phyloP scores from a whole-genome alignment of 2,888 invertebrate genomes.

The Mythimna vitellina region DNA sequence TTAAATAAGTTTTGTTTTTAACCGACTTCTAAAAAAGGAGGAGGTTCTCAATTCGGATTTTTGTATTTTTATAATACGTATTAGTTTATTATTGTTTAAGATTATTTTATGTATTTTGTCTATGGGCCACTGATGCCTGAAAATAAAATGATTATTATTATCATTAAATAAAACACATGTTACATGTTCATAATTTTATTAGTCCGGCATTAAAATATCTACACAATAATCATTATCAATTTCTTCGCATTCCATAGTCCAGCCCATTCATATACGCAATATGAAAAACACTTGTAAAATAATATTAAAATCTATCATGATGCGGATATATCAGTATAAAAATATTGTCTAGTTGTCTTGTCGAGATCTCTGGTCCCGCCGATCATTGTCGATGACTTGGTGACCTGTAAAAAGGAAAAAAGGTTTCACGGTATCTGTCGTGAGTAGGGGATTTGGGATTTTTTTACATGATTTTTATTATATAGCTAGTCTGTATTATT shows the following conservation, averaged over 20 bases:
- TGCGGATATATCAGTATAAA: constrained; percentile 58
- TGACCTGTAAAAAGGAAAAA: constrained; percentile 23
- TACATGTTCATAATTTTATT: constrained; percentile 60
- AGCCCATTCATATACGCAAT: constrained; percentile 77
- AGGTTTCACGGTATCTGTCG: neutral
- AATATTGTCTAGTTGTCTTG: constrained; percentile 38
- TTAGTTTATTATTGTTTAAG: too few relatives aligned
- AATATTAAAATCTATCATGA: constrained; percentile 63
- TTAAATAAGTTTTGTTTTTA: too few relatives aligned
- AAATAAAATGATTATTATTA: too few relatives aligned
- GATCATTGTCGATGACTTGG: constrained; percentile 14
- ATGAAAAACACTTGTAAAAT: constrained; percentile 70
- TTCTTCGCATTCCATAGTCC: constrained; percentile 49
- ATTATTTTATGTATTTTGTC: too few relatives aligned
- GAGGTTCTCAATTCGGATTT: too few relatives aligned
- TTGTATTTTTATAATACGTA: too few relatives aligned
- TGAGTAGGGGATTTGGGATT: too few relatives aligned
- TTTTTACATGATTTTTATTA: too few relatives aligned
- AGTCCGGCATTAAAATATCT: constrained; percentile 66
- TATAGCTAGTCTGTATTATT: too few relatives aligned
- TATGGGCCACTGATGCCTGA: too few relatives aligned
- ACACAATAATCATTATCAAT: constrained; percentile 70
- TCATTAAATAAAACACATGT: constrained; percentile 30
- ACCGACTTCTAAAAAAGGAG: too few relatives aligned
- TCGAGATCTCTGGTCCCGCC: constrained; percentile 16